Percentiles rank a stretch among this genome's conserved stretches.
phyloP scores from a whole-genome alignment of 2,797 vertebrate genomes.

The Dermochelys coriacea region DNA sequence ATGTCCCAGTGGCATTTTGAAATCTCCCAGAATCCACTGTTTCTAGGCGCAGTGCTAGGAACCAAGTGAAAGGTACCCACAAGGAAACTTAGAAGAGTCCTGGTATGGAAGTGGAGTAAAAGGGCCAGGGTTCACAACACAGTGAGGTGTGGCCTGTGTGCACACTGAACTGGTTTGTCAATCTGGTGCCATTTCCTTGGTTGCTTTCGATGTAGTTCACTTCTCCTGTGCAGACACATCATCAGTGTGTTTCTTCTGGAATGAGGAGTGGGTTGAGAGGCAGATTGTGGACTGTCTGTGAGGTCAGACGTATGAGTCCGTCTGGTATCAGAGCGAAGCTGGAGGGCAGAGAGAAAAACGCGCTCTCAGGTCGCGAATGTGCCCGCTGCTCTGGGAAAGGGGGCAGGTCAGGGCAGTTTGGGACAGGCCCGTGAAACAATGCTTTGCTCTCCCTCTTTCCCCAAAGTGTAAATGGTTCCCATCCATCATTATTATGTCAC shows the following conservation, averaged over 20 bases:
- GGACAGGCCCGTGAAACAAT: conserved; percentile 36
- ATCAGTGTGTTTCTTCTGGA: not conserved
- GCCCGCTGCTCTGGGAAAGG: conserved; percentile 34
- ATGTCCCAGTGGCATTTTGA: not conserved
- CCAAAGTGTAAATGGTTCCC: conserved; percentile 52
- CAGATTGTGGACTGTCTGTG: conserved; percentile 30
- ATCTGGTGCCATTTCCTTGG: not conserved
- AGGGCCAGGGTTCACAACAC: not conserved
- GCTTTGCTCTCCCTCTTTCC: conserved; percentile 1
- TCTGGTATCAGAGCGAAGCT: not conserved
- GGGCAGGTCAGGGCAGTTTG: conserved; percentile 14
- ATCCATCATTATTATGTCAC: conserved; percentile 72
- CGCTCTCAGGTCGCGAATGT: conserved; percentile 5
- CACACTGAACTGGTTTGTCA: not conserved
- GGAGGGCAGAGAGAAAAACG: conserved; percentile 60
- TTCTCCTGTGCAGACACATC: conserved; percentile 2
- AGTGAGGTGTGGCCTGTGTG: not conserved
- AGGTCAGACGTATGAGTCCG: conserved; percentile 60
- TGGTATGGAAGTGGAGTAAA: not conserved
- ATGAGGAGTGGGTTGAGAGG: conserved; percentile 3
- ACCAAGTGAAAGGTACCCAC: rapidly evolving
- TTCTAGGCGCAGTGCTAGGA: not conserved
- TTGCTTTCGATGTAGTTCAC: conserved; percentile 5
- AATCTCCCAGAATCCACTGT: not conserved
- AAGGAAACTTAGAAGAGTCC: not conserved